Conservation (phyloP, 2,113 vertebrate genomes). For the Antechinus stuartii region DNA sequence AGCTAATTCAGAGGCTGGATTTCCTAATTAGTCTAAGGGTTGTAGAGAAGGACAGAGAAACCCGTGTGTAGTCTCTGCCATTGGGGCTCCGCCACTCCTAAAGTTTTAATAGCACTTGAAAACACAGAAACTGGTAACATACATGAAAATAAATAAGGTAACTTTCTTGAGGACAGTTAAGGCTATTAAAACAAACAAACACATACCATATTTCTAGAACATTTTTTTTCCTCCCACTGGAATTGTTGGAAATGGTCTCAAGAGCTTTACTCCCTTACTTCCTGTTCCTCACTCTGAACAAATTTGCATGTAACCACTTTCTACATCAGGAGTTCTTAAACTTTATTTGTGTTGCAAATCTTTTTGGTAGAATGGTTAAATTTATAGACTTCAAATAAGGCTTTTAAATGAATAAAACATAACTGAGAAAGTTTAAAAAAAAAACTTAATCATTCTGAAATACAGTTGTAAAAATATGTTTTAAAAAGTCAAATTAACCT, state of each 20-base stretch:
- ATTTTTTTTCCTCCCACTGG: background rate
- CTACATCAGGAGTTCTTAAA: background rate
- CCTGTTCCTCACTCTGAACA: background rate
- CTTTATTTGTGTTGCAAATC: background rate
- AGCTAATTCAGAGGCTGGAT: too few relatives aligned
- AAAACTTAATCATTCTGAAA: background rate
- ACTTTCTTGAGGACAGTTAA: background rate
- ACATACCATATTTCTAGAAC: background rate
- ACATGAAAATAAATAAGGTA: conserved; percentile 28
- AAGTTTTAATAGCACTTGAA: background rate
- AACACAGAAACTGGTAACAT: background rate
- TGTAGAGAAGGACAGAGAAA: too few relatives aligned
- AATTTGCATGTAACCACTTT: background rate
- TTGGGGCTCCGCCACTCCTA: too few relatives aligned
- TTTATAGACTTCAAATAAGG: background rate
- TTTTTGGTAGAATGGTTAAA: background rate
- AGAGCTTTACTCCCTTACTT: background rate
- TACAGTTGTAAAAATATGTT: background rate
- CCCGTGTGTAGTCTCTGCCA: too few relatives aligned
- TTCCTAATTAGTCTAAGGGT: too few relatives aligned
- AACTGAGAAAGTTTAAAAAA: background rate
- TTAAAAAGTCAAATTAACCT: background rate
- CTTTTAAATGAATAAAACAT: background rate
- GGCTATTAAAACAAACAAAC: background rate
- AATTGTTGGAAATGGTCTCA: background rate